Evolutionary conservation across 2,888 invertebrate species (phyloP).

Genomic region (Sesamia inferens): DNA sequence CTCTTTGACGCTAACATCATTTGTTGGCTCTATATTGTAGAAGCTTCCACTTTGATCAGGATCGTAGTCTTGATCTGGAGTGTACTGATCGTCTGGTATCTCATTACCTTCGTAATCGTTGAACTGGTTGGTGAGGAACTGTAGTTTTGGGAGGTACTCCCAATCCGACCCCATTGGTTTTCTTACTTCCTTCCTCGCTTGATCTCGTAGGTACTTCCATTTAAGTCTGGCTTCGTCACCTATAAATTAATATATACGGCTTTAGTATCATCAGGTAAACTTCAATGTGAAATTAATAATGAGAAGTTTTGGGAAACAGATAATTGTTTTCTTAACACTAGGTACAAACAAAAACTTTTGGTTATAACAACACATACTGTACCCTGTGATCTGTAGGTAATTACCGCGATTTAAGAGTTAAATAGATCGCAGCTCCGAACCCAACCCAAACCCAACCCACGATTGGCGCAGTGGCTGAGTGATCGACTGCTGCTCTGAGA

Average conservation of each 20-base stretch:
- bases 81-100: constrained; percentile 71
- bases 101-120: constrained; percentile 84
- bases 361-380: not conserved
- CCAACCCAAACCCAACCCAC: not conserved
- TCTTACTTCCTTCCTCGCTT: constrained; percentile 85
- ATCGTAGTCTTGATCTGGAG: constrained; percentile 75
- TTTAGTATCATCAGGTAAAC: not conserved
- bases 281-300: not conserved
- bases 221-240: constrained; percentile 87
- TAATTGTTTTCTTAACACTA: not conserved
- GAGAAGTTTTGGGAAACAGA: not conserved
- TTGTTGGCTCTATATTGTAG: constrained; percentile 73
- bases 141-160: constrained; percentile 83
- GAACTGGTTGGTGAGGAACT: constrained; percentile 85
- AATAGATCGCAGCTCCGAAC: not conserved
- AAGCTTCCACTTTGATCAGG: constrained; percentile 76
- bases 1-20: constrained; percentile 74
- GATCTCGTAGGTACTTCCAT: constrained; percentile 87
- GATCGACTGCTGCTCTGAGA: too few species aligned
- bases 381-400: not conserved
- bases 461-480: too few species aligned
- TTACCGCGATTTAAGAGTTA: not conserved
- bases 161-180: constrained; percentile 85
- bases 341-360: not conserved
- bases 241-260: constrained; percentile 44